These are phyloP conservation scores for Octomys mimax DNA, from an alignment of 2,797 vertebrate genomes.

Conservation along the genomic window DNA sequence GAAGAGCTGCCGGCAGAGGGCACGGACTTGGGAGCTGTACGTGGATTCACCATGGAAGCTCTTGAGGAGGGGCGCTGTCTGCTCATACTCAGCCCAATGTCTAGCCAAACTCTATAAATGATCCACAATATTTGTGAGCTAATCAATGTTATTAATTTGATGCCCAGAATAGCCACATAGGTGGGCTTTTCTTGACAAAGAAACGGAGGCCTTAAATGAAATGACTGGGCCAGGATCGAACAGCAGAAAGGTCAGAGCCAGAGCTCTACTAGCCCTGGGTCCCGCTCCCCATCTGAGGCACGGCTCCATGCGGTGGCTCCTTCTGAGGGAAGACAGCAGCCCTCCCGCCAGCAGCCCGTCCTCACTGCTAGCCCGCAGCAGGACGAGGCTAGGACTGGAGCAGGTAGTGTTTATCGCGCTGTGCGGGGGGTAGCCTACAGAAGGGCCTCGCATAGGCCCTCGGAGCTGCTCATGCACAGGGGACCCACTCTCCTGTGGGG, in stretches of 20 bases:
- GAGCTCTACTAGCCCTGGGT: background rate
- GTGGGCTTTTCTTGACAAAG: background rate
- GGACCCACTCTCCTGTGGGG: no score
- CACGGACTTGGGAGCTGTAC: background rate
- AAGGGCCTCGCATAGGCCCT: no score
- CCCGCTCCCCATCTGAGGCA: background rate
- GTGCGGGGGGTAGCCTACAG: background rate
- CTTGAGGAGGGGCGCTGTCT: background rate
- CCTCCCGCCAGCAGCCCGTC: background rate
- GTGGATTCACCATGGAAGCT: background rate
- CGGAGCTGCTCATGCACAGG: background rate
- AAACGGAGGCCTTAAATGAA: background rate
- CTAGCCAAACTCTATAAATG: background rate
- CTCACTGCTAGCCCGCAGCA: background rate
- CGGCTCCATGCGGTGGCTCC: background rate
- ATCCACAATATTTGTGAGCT: background rate
- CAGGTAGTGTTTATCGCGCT: background rate
- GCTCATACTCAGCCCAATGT: background rate
- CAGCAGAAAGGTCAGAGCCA: background rate
- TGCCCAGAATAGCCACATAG: background rate
- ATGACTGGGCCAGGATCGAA: background rate
- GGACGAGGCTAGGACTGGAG: background rate
- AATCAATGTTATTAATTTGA: background rate
- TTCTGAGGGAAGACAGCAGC: background rate
- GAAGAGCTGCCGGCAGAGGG: background rate